Conservation (phyloP, 2,113 vertebrate genomes). For the Mesoclemmys tuberculata region DNA sequence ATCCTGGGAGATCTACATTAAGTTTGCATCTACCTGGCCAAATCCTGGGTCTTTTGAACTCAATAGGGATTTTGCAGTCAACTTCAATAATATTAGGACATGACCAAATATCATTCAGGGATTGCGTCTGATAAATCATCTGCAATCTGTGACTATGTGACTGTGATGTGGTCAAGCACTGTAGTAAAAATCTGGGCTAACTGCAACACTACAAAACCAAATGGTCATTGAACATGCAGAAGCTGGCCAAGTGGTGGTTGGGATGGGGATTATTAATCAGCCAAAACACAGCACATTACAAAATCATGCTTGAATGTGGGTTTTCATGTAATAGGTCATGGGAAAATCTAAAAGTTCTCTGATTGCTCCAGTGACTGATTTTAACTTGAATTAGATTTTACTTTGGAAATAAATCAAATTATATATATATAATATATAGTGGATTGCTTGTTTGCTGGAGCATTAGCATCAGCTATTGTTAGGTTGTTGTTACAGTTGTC, state of each 20-base stretch:
- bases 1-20: constrained; percentile 1
- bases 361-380: constrained; percentile 7
- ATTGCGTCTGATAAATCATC: not conserved
- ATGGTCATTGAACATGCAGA: not conserved
- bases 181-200: not conserved
- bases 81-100: not conserved
- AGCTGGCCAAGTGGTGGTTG: not conserved
- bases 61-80: not conserved
- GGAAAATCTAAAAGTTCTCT: not conserved
- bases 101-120: not conserved
- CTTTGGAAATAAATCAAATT: constrained; percentile 34
- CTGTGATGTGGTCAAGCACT: not conserved
- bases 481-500: no score
- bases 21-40: not conserved
- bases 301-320: not conserved
- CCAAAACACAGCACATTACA: not conserved
- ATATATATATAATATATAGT: no score
- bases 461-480: no score
- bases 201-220: not conserved
- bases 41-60: not conserved
- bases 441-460: no score
- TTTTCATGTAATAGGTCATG: rapidly evolving
- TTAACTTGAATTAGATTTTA: constrained; percentile 50
- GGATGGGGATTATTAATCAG: rapidly evolving
- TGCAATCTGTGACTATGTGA: not conserved